A percentile compares a stretch with the other conserved stretches of the same genome.
Conservation (phyloP, 2,888 invertebrate genomes). For the Dioctria rufipes region DNA sequence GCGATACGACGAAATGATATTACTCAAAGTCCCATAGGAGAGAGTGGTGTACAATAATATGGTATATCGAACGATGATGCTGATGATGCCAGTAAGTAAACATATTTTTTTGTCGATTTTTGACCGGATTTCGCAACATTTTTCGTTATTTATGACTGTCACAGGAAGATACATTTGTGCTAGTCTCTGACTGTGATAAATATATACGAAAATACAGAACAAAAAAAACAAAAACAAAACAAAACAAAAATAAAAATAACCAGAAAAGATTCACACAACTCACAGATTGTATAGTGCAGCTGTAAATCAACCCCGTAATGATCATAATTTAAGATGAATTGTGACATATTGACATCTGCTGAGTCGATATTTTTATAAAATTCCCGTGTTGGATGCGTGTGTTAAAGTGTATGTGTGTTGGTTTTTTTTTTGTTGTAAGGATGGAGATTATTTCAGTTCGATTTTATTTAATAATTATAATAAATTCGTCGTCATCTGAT, state of each 20-base stretch:
- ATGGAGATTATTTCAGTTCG: slow-evolving; percentile 14
- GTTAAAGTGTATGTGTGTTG: not conserved
- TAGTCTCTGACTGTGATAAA: slow-evolving; percentile 52
- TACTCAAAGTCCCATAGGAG: no score
- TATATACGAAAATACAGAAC: slow-evolving; percentile 16
- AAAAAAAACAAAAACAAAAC: no score
- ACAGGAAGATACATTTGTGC: slow-evolving; percentile 50
- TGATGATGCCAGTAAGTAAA: slow-evolving; percentile 22
- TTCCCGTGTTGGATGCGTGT: slow-evolving; percentile 2
- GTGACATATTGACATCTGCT: slow-evolving; percentile 54
- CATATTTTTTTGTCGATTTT: slow-evolving; percentile 47
- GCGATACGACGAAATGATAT: no score
- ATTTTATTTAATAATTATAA: slow-evolving; percentile 33
- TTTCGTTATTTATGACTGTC: slow-evolving; percentile 53
- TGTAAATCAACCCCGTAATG: slow-evolving; percentile 53
- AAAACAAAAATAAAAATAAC: not conserved
- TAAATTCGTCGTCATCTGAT: slow-evolving; percentile 32
- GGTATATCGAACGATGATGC: not conserved
- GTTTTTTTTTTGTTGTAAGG: no score
- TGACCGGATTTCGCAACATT: slow-evolving; percentile 51
- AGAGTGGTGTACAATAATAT: no score
- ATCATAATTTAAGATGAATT: slow-evolving; percentile 54
- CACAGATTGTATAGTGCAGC: slow-evolving; percentile 34
- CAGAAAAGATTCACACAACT: slow-evolving; percentile 43
- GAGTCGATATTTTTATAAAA: slow-evolving; percentile 46